Base-by-base conservation (phyloP, 2,888 invertebrate genomes). In the Acrocera orbiculus region DNA sequence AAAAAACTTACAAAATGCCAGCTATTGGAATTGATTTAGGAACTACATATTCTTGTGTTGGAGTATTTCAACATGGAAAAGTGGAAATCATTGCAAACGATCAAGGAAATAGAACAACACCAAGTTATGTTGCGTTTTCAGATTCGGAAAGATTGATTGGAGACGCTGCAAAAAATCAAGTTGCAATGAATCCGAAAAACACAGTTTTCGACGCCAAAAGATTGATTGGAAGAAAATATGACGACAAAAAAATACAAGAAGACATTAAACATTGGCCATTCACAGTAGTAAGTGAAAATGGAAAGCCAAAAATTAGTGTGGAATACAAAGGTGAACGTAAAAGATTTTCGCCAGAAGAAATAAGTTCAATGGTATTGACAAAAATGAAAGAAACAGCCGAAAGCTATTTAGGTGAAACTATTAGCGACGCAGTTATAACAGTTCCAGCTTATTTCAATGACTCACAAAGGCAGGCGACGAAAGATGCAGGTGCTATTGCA, bases 211-310 rank as follows among this genome's bases (percentile, higher is more conserved):
- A 95, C 70, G 92, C 89, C 47, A 80, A 93, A 64, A 79, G 92
- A 58, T 68, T 93, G 51, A 90, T 92, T 63, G 92, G 92, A 36
- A 78, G 92, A 49, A 79, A 81, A 48, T 93, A 78, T 58, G 78
- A 79, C 47, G 89, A 90, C 59, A 62, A 68, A 27, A 77, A 83
- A n/a, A 86, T 96, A 35, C 92, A 93, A 64, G 74, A 73, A 32
- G 92, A 93, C 56, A 80, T 90, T 71, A 87, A 90, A 63, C 81
- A 81, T 61, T 92, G 89, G 79, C 90, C 92, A 31, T 92, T 92
- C 55, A 80, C 78, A 54, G 87, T 90, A 3, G 62, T 79, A 51
- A 78, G 69, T 54, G 80, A 80, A 53, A 69, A 69, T 40, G 76
- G 78, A 32, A 83, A 81, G 58, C 82, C 82, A 41, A 82, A 79